Base-by-base conservation (phyloP, 1,140 invertebrate species). In the Bacillus rossius region DNA sequence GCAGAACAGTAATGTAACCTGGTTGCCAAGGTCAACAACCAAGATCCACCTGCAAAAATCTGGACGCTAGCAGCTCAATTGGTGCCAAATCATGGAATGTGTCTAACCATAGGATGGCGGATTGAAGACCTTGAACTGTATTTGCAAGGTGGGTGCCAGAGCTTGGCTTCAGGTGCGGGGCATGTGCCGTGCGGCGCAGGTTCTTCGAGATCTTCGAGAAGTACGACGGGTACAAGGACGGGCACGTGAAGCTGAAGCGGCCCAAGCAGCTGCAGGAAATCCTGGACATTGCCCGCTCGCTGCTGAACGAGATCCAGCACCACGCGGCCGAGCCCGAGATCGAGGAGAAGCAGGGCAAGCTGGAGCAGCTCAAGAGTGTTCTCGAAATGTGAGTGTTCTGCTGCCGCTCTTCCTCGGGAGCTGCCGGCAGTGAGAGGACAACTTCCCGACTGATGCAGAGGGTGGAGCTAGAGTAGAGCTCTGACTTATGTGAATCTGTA, bases 171-270 rank as follows among this genome's bases (percentile, higher is more conserved):
- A n/a, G n/a, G n/a, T n/a, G n/a, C n/a, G n/a, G n/a, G n/a, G n/a
- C 5, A 34, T 34, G 29, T 34, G 42, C 3, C 13, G 42, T 13
- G 42, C n/a, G 8, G 53, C 71, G 56, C 68, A 96, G 92, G 71
- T 99, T 99, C 76, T 99, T 99, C 76, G 93, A 97, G 71, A 91
- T 99, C 65, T 99, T 99, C 77, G 88, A 95, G 68, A 98, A 98
- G 70, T 98, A 99, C 72, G 92, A 96, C 64, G 96, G 96, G 0
- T 93, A 89, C 63, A 95, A 94, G 68, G 87, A 93, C 54, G 94
- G 94, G 0, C 96, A 99, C 69, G 89, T 99, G 0, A 99, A 99
- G 75, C 77, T 99, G 62, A 99, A 99, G 75, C 86, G 92, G 43
- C 97, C 98, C 0, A 96, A 95, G 71, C 96, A 99, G 71, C 77